A percentile compares a stretch with the other conserved stretches of the same genome.
Conservation (phyloP, 2,888 invertebrate genomes). For the Drosophila putrida region DNA sequence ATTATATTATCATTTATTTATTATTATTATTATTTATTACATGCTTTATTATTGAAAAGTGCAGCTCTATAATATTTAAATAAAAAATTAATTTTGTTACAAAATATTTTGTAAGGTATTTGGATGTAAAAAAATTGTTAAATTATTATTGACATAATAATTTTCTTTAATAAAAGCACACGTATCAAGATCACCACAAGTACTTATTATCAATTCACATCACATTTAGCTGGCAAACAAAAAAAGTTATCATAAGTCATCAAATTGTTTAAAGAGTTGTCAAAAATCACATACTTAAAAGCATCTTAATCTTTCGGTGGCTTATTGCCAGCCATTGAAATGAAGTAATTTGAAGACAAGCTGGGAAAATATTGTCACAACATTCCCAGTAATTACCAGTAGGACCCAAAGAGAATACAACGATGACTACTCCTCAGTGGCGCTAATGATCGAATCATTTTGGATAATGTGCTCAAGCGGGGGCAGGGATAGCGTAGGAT, state of each 20-base stretch:
- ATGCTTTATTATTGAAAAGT: too few relatives aligned
- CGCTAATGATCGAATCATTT: slow-evolving; percentile 81
- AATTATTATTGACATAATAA: neutral
- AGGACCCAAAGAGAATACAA: slow-evolving; percentile 65
- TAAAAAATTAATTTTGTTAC: too few relatives aligned
- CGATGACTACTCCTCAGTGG: slow-evolving; percentile 50
- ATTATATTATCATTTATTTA: neutral
- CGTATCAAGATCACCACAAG: neutral
- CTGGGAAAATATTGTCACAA: slow-evolving; percentile 74
- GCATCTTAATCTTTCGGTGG: slow-evolving; percentile 46
- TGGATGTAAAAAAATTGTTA: too few relatives aligned
- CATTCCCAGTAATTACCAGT: slow-evolving; percentile 75
- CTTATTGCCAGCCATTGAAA: slow-evolving; percentile 66
- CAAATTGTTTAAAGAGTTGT: slow-evolving; percentile 19
- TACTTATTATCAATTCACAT: neutral
- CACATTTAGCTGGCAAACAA: neutral
- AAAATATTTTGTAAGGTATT: too few relatives aligned
- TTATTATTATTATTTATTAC: too few relatives aligned
- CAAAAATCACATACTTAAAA: slow-evolving; percentile 44
- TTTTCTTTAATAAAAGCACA: neutral
- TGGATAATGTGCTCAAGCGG: slow-evolving; percentile 68
- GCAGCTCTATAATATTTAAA: too few relatives aligned
- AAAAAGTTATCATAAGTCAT: neutral
- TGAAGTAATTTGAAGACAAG: slow-evolving; percentile 77
- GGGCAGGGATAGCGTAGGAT: slow-evolving; percentile 28